These are phyloP conservation scores for Sebastes schlegelii DNA, from an alignment of 2,113 vertebrate species.

Conservation along the genomic window DNA sequence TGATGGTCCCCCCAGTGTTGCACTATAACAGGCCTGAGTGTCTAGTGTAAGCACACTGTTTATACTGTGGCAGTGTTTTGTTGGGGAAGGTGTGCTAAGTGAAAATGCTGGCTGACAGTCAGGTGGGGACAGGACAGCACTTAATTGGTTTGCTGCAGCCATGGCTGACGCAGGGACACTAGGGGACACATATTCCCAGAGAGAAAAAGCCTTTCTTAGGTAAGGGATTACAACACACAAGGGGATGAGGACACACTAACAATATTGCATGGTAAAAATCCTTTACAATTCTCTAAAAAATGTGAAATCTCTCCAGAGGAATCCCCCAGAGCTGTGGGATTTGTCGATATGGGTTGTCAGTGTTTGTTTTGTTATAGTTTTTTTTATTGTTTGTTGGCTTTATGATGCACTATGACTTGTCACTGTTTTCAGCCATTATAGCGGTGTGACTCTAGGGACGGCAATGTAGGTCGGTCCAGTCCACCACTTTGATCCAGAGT, in stretches of 20 bases:
- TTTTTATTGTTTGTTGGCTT: slow-evolving; percentile 4
- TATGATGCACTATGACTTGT: slow-evolving; percentile 14
- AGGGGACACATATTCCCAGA: slow-evolving; percentile 26
- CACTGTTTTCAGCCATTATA: not conserved
- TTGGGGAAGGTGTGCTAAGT: slow-evolving; percentile 27
- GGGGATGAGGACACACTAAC: slow-evolving; percentile 33
- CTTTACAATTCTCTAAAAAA: slow-evolving; percentile 17
- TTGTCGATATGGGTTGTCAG: slow-evolving; percentile 17
- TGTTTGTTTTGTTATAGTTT: slow-evolving; percentile 11
- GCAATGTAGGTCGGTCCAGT: not conserved
- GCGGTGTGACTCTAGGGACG: not conserved
- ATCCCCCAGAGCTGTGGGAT: slow-evolving; percentile 22
- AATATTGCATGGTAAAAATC: slow-evolving; percentile 20
- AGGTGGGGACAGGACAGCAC: slow-evolving; percentile 23
- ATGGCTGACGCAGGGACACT: slow-evolving; percentile 41
- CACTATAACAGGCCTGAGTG: not conserved
- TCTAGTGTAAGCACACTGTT: not conserved
- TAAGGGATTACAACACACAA: slow-evolving; percentile 51
- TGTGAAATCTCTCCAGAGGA: not conserved
- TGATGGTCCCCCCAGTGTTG: not conserved
- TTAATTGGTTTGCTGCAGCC: slow-evolving; percentile 63
- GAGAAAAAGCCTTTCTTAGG: slow-evolving; percentile 40
- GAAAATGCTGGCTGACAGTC: slow-evolving; percentile 47
- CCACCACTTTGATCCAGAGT: not conserved
- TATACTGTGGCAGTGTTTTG: not conserved